Percentiles rank a stretch among this genome's conserved stretches.
These are phyloP conservation scores for Vireo altiloquus DNA, from an alignment of 2,113 vertebrate species.

Conservation along the genomic window DNA sequence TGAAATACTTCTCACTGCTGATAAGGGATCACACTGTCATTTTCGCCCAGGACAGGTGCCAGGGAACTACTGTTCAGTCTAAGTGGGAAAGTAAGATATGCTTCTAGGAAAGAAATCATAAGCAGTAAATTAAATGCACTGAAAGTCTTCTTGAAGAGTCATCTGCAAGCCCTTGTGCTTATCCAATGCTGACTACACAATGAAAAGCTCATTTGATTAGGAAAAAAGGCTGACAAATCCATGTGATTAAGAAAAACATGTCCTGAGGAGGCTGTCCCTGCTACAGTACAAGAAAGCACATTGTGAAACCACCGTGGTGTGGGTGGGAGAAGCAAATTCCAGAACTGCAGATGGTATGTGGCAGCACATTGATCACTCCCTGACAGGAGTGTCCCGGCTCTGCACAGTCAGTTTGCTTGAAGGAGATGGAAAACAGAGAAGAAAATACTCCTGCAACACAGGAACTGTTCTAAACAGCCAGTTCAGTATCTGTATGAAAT, in stretches of 20 bases:
- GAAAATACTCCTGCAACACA: neutral
- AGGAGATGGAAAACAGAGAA: neutral
- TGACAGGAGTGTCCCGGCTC: neutral
- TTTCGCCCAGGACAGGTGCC: neutral
- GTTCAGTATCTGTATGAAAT: neutral
- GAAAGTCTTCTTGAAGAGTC: neutral
- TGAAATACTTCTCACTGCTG: neutral
- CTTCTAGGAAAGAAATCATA: neutral
- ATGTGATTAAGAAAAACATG: conserved; percentile 43
- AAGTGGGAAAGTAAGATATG: neutral
- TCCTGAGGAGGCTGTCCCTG: conserved; percentile 20
- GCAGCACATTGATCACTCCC: neutral
- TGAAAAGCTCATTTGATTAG: conserved; percentile 15
- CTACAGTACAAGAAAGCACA: conserved; percentile 33
- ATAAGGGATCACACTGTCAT: neutral
- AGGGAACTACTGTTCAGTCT: neutral
- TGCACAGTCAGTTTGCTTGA: neutral
- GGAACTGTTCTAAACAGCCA: neutral
- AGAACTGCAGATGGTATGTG: neutral
- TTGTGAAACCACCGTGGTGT: conserved; percentile 23
- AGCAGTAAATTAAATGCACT: neutral
- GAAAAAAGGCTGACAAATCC: conserved; percentile 32
- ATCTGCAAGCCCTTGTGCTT: neutral
- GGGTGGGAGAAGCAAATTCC: conserved; percentile 41
- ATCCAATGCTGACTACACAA: neutral